Conservation (phyloP, 2,888 invertebrate genomes). For the Meliscaeva auricollis region DNA sequence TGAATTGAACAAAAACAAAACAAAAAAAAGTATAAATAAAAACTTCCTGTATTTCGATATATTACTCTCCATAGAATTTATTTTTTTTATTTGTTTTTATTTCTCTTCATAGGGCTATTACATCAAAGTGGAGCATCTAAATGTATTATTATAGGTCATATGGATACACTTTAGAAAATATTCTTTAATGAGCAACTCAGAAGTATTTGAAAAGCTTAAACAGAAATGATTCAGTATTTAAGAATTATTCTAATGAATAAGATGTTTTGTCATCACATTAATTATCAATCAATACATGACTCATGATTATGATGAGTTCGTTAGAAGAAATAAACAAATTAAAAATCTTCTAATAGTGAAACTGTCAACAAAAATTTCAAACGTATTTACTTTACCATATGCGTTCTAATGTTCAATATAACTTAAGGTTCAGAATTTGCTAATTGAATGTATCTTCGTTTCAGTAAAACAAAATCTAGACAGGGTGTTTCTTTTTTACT, state of each 20-base stretch:
- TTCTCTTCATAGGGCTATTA: not conserved
- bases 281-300: conserved; percentile 33
- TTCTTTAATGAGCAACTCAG: not conserved
- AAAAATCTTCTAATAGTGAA: too few relatives aligned
- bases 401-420: not conserved
- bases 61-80: conserved; percentile 8
- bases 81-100: not conserved
- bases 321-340: conserved; percentile 12
- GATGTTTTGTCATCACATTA: conserved; percentile 29
- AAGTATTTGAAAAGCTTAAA: too few relatives aligned
- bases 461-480: too few relatives aligned
- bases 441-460: conserved; percentile 43
- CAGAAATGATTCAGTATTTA: too few relatives aligned
- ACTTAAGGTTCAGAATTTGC: conserved; percentile 55
- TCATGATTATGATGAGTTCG: conserved; percentile 45
- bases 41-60: conserved; percentile 25
- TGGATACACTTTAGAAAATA: not conserved
- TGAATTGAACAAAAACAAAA: not conserved
- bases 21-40: conserved; percentile 5
- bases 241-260: not conserved
- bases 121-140: not conserved
- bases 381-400: conserved; percentile 31
- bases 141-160: not conserved
- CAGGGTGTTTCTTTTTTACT: too few relatives aligned
- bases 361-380: conserved; percentile 37